These are phyloP conservation scores for Mya arenaria DNA, from an alignment of 1,140 invertebrate genomes.

Conservation along the genomic window DNA sequence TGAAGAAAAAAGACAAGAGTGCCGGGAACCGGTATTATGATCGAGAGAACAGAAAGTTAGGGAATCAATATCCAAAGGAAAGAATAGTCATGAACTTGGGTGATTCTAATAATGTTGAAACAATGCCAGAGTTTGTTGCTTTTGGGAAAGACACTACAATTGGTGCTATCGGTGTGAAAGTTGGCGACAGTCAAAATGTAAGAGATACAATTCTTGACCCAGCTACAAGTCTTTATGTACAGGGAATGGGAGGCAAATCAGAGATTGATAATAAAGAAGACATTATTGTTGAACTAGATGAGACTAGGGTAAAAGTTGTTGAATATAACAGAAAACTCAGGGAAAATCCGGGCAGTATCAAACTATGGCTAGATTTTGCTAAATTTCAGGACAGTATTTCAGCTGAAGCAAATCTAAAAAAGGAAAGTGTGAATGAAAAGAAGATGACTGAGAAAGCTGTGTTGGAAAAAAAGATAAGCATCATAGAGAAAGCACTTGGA, in stretches of 20 bases:
- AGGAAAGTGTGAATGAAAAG: conserved; percentile 29
- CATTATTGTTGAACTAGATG: conserved; percentile 20
- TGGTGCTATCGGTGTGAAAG: not conserved
- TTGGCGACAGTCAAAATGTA: conserved; percentile 45
- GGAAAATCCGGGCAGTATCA: conserved; percentile 78
- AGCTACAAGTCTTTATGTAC: conserved; percentile 64
- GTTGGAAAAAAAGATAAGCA: conserved; percentile 82
- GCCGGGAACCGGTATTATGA: conserved; percentile 64
- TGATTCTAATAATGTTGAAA: not conserved
- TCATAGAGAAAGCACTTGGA: conserved; percentile 82
- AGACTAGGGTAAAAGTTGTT: conserved; percentile 65
- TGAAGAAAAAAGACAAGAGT: conserved; percentile 47
- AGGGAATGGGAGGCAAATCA: conserved; percentile 63
- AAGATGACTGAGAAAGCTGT: conserved; percentile 56
- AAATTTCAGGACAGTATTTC: conserved; percentile 78
- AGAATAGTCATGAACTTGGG: not conserved
- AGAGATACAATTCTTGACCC: conserved; percentile 64
- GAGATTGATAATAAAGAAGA: conserved; percentile 1
- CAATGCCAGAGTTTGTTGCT: conserved; percentile 26
- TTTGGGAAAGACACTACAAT: conserved; percentile 38
- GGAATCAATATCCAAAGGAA: conserved; percentile 34
- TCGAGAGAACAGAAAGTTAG: conserved; percentile 62
- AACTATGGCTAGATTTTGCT: conserved; percentile 82
- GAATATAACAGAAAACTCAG: conserved; percentile 79
- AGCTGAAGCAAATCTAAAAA: not conserved